Base-by-base conservation (phyloP, 2,888 invertebrate genomes). In the Apocheima hispidaria region DNA sequence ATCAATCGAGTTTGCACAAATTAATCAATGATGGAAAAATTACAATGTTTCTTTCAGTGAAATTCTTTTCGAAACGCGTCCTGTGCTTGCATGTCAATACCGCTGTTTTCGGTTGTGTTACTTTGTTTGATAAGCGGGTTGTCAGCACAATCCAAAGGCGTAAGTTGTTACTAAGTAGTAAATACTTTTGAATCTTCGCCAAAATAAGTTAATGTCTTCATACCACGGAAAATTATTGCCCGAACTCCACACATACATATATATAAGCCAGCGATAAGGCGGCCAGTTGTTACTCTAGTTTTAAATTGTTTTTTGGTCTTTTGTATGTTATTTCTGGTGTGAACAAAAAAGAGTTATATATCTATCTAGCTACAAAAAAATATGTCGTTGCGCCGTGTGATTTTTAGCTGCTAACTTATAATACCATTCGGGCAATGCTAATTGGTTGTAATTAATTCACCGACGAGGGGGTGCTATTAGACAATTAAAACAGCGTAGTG, bases 401-500 rank as follows among this genome's bases (percentile, higher is more conserved):
- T 18, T 50, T 57, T 57, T 57, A 33, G 14, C 28, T 7, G 5
- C 38, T 16, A 28, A 38, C 9, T 44, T 26, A 26, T 54, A 36
- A 40, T 12, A 23, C 12, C 28, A 44, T 50, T 55, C 35, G 38
- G 36, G 23, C 33, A 41, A 54, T 54, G 18, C 43, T 44, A 60
- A 55, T 57, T 33, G 43, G 23, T 52, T 55, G 40, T 51, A 59
- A 59, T 56, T 56, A 63, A 55, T 61, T 54, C 18, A 41, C 14
- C 26, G 44, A 30, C 36, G 30, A 26, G 51, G n/a, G 48, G 54
- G 30, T 41, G 14, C 30, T 46, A 51, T 70, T 71, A 70, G 55
- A 65, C 69, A 70, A 74, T 70, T 72, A 73, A 62, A 60, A 63
- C 68, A 65, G 65, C 71, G 72, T 67, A 50, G 44, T 51, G 51